These are phyloP conservation scores for Crax fasciolata DNA, from an alignment of 2,797 vertebrate genomes.

Conservation along the genomic window DNA sequence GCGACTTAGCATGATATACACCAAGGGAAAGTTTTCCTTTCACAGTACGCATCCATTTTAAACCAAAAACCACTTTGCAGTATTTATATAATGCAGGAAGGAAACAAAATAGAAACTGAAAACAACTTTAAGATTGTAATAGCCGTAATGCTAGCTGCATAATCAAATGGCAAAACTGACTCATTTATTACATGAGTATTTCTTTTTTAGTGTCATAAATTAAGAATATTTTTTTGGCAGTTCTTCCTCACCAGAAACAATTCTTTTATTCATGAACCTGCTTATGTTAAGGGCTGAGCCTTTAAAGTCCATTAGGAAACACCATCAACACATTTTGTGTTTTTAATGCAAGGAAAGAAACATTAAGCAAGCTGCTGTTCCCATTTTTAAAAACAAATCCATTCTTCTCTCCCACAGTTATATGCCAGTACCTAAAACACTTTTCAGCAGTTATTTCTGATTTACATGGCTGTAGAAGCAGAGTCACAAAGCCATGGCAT, in stretches of 20 bases:
- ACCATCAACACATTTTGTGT: slow-evolving; percentile 11
- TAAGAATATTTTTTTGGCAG: slow-evolving; percentile 43
- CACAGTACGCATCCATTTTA: neutral
- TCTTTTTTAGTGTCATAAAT: slow-evolving; percentile 59
- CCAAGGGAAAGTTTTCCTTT: neutral
- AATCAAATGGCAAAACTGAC: neutral
- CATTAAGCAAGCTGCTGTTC: neutral
- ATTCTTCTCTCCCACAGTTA: slow-evolving; percentile 5
- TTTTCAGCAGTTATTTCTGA: slow-evolving; percentile 40
- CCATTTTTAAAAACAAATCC: slow-evolving; percentile 28
- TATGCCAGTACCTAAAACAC: neutral
- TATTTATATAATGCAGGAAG: neutral
- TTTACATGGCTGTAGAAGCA: slow-evolving; percentile 15
- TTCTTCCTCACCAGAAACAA: slow-evolving; percentile 30
- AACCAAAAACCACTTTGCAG: neutral
- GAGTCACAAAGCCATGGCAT: neutral
- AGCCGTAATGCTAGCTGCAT: neutral
- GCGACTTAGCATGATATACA: neutral
- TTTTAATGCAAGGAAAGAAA: slow-evolving; percentile 31
- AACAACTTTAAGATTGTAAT: slow-evolving; percentile 33
- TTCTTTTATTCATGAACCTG: slow-evolving; percentile 49
- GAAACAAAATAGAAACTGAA: slow-evolving; percentile 27
- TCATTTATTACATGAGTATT: slow-evolving; percentile 56
- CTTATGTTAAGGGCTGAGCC: slow-evolving; percentile 51
- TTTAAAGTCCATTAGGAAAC: slow-evolving; percentile 65